A percentile compares a stretch with the other conserved stretches of the same genome.
Conservation (phyloP, 2,888 invertebrate species). For the Euplexia lucipara region DNA sequence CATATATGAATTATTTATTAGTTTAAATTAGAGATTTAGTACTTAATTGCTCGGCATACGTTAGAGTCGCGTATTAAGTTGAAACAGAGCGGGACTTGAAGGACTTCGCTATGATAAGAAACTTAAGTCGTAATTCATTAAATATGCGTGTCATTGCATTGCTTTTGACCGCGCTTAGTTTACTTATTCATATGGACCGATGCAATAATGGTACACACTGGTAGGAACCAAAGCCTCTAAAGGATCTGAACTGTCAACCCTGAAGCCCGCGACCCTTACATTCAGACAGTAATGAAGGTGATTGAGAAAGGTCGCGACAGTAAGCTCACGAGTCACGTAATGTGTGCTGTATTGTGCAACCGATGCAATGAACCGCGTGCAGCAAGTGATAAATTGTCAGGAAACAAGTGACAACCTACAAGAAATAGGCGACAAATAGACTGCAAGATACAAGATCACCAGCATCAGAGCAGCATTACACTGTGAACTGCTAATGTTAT, state of each 20-base stretch:
- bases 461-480: no score
- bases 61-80: conserved; percentile 6
- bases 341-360: background rate
- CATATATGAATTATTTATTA: conserved; percentile 5
- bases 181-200: background rate
- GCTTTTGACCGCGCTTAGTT: background rate
- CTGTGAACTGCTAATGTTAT: no score
- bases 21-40: conserved; percentile 1
- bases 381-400: no score
- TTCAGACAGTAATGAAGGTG: background rate
- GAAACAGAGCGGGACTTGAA: conserved; percentile 7
- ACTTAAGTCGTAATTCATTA: background rate
- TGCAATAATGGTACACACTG: background rate
- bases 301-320: background rate
- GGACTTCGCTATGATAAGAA: background rate
- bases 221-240: background rate
- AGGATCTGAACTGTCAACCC: background rate
- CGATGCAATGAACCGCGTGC: no score
- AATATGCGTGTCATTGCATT: background rate
- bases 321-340: background rate
- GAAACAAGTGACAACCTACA: background rate
- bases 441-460: no score
- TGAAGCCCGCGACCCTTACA: background rate
- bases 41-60: background rate
- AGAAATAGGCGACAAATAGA: background rate